Base-by-base conservation (phyloP, 2,797 vertebrate genomes). In the Sciaenops ocellatus region DNA sequence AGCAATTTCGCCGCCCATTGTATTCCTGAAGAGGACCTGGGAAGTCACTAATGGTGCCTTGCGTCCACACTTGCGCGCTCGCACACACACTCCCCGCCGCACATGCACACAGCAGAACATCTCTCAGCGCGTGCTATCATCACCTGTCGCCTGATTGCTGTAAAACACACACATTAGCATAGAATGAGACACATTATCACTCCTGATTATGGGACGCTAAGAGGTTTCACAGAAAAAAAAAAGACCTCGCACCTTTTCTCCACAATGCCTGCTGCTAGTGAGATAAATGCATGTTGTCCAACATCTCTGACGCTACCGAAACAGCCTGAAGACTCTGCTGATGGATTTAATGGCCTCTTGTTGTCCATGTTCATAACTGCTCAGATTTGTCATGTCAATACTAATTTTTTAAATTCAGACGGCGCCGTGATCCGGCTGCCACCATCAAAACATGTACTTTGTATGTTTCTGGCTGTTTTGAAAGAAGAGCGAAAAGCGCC, bases 11-110 rank as follows among this genome's bases (percentile, higher is more conserved):
- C 93, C 90, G 87, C 94, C 95, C 94, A 95, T 96, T 95, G 95
- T 95, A 93, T 94, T 94, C 92, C 91, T 94, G 95, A 96, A 95
- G 95, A 95, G 95, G 95, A 95, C 94, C 95, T 93, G 95, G 94
- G 94, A 95, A 96, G 95, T 94, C 93, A 95, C 95, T 95, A 95
- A 96, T 95, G 95, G 95, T 94, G 93, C 93, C 94, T 94, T 94
- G 90, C 93, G 84, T 94, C 87, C 93, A 91, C 93, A 92, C 92
- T 89, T 92, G 84, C 89, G 13, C 78, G 70, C 86, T 69, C 86
- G 60, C 80, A 73, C 90, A 80, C 75, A 78, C 90, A 80, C 75
- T 76, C 47, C 62, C 63, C 71, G 13, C 66, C 11, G 44, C 81
- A 73, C 86, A 76, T 38, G 80, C 89, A 85, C 85, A 76, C 81